Evolutionary conservation across 2,797 vertebrate genomes (phyloP).

Genomic region (Thamnophis elegans): DNA sequence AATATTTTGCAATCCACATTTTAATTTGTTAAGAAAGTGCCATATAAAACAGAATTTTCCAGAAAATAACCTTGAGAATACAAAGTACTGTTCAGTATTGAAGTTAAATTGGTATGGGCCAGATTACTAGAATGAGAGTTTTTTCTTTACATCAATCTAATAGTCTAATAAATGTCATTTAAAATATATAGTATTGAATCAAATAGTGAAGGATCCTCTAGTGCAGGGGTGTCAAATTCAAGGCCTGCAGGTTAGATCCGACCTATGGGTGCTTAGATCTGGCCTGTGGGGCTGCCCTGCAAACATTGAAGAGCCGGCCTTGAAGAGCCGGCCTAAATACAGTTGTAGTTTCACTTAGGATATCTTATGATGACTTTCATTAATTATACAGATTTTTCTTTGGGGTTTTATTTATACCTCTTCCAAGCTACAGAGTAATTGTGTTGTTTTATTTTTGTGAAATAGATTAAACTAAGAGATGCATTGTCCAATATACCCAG

Average conservation of each 20-base stretch:
- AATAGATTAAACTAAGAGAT: background rate
- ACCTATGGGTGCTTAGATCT: no score
- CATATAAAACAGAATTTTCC: background rate
- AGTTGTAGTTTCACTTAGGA: background rate
- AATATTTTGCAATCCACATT: background rate
- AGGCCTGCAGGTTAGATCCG: no score
- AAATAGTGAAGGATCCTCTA: background rate
- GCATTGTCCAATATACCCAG: background rate
- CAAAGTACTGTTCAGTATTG: background rate
- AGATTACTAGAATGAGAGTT: background rate
- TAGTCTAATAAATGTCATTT: background rate
- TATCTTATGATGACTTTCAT: background rate
- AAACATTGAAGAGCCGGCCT: no score
- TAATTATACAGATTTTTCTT: background rate
- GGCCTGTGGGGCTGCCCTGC: no score
- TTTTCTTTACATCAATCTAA: background rate
- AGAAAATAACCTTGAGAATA: background rate
- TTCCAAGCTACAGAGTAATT: background rate
- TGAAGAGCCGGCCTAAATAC: no score
- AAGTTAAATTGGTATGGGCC: background rate
- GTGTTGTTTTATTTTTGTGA: background rate
- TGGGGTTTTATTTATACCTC: background rate
- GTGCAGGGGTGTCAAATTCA: no score
- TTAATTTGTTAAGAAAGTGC: background rate
- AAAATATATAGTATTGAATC: constrained; percentile 9